Evolutionary conservation across 2,113 vertebrate genomes (phyloP).

Genomic region (Tursiops truncatus): DNA sequence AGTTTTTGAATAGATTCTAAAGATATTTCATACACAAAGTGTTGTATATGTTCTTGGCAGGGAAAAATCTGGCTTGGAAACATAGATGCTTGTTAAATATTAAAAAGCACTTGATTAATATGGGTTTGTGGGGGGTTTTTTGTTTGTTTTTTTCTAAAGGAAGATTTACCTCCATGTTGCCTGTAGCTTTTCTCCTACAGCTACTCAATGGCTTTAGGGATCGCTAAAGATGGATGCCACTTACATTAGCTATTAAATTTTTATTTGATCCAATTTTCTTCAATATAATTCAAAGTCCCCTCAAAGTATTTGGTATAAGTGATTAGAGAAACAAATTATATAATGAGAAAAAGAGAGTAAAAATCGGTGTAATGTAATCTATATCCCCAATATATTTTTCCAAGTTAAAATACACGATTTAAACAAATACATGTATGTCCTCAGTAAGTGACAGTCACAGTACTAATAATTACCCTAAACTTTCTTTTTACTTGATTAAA

Average conservation of each 20-base stretch:
- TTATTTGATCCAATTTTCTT: background rate
- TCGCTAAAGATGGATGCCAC: background rate
- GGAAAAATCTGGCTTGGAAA: background rate
- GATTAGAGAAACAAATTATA: background rate
- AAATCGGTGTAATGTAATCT: background rate
- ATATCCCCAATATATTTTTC: background rate
- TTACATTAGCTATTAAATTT: background rate
- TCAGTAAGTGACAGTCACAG: background rate
- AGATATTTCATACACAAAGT: background rate
- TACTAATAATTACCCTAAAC: background rate
- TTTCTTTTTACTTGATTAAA: background rate
- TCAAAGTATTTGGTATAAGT: background rate
- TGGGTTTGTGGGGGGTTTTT: too few species aligned
- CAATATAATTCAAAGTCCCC: background rate
- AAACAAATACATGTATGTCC: background rate
- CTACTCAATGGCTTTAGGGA: background rate
- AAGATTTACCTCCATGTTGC: background rate
- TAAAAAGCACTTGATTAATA: background rate
- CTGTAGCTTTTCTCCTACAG: background rate
- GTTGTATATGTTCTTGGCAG: background rate
- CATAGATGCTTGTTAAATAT: background rate
- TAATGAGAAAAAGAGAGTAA: background rate
- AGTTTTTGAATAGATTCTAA: background rate
- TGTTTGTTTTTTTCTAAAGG: background rate
- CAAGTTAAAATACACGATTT: conserved; percentile 8